These are phyloP conservation scores for Pollachius pollachius DNA, from an alignment of 2,113 vertebrate genomes.

Conservation along the genomic window DNA sequence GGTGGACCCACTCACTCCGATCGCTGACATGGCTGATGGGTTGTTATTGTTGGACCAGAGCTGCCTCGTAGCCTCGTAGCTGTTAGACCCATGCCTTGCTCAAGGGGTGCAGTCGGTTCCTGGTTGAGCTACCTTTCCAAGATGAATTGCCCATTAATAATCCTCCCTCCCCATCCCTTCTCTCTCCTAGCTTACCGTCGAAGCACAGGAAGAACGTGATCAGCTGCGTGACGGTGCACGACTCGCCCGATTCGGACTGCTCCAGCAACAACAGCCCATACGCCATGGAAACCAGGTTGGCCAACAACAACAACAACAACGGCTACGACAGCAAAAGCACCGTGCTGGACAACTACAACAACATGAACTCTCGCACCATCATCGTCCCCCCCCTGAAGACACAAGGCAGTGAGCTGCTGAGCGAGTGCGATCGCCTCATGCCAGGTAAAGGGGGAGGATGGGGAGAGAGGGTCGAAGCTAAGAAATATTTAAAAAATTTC, in stretches of 20 bases:
- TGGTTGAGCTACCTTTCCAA: no score
- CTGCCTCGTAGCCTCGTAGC: no score
- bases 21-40: no score
- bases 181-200: conserved; percentile 79
- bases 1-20: no score
- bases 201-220: conserved; percentile 99
- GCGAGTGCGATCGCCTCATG: conserved; percentile 87
- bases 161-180: not conserved
- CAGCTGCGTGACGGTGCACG: conserved; percentile 97
- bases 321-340: conserved; percentile 86
- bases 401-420: conserved; percentile 83
- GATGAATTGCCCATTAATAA: not conserved
- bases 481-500: no score
- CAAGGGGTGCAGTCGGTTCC: no score
- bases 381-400: conserved; percentile 96
- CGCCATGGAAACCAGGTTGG: conserved; percentile 75
- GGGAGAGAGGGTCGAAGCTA: not conserved
- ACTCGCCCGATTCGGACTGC: conserved; percentile 92
- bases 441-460: conserved; percentile 76
- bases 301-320: conserved; percentile 70
- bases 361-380: conserved; percentile 88
- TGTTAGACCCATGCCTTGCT: no score
- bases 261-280: conserved; percentile 95
- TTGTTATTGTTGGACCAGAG: no score
- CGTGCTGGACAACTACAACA: conserved; percentile 84